These are phyloP conservation scores for Pedicia rivosa DNA, from an alignment of 2,888 invertebrate genomes.

Conservation along the genomic window DNA sequence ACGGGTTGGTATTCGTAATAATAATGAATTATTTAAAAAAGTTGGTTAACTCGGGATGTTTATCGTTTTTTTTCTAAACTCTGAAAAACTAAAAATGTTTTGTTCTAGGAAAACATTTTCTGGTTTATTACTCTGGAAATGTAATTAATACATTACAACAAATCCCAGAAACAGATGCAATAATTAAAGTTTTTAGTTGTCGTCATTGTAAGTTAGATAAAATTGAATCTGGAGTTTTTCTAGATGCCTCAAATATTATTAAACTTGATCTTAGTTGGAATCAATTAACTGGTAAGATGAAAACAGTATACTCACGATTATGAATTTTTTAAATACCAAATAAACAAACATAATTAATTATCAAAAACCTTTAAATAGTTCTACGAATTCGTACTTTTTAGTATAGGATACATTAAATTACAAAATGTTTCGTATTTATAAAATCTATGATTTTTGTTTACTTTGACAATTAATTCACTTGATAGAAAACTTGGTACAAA, in stretches of 20 bases:
- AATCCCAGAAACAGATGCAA: conserved; percentile 25
- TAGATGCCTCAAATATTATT: conserved; percentile 26
- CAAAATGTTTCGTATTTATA: too few species aligned
- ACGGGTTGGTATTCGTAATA: conserved; percentile 14
- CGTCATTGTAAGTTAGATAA: conserved; percentile 25
- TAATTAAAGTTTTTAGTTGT: conserved; percentile 24
- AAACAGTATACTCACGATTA: background rate
- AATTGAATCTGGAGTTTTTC: conserved; percentile 24
- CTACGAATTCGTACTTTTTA: too few species aligned
- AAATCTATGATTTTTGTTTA: too few species aligned
- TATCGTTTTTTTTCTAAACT: too few species aligned
- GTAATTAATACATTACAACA: conserved; percentile 23
- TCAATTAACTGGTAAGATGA: conserved; percentile 14
- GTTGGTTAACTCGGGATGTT: background rate
- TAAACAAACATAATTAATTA: too few species aligned
- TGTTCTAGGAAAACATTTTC: conserved; percentile 19
- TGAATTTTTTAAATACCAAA: too few species aligned
- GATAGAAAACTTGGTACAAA: too few species aligned
- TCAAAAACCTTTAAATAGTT: too few species aligned
- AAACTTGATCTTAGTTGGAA: conserved; percentile 27
- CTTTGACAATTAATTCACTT: too few species aligned
- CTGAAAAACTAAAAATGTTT: too few species aligned
- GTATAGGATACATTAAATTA: too few species aligned
- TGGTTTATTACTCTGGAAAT: conserved; percentile 25
- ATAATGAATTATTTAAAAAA: background rate